Percentiles rank a stretch among this genome's conserved stretches.
phyloP scores from a whole-genome alignment of 53 echinoderm and acorn worm genomes.

The Paelopatides confundens region DNA sequence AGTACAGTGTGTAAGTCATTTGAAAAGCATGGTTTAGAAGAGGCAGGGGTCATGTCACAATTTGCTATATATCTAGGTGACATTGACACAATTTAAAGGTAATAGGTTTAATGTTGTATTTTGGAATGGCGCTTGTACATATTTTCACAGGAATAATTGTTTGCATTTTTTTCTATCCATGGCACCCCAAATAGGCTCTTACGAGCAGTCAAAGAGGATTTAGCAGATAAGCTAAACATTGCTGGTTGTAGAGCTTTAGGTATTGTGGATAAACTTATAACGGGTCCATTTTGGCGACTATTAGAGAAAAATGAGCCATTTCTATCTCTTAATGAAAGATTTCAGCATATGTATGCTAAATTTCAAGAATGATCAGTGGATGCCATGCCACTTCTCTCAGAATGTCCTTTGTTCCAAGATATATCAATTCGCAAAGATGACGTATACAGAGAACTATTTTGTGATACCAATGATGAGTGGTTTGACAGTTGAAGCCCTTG shows the following conservation, averaged over 20 bases:
- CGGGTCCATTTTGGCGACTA: constrained; percentile 20
- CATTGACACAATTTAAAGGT: constrained; percentile 7
- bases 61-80: background rate
- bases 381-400: background rate
- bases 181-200: background rate
- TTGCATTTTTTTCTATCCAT: background rate
- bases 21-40: background rate
- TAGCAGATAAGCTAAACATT: background rate
- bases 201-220: background rate
- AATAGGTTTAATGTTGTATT: constrained; percentile 36
- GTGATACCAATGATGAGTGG: background rate
- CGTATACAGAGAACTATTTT: background rate
- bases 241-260: constrained; percentile 33
- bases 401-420: background rate
- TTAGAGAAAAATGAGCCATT: background rate
- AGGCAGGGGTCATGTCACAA: background rate
- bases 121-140: constrained; percentile 25
- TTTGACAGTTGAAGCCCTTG: too few relatives aligned
- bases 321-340: background rate
- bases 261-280: constrained; percentile 28
- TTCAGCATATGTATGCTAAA: background rate
- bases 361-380: constrained; percentile 24
- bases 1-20: background rate
- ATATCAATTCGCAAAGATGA: background rate
- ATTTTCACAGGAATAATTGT: constrained; percentile 12